Percentiles rank a stretch among this genome's conserved stretches.
Conservation (phyloP, 2,113 vertebrate genomes). For the Oryzias celebensis region DNA sequence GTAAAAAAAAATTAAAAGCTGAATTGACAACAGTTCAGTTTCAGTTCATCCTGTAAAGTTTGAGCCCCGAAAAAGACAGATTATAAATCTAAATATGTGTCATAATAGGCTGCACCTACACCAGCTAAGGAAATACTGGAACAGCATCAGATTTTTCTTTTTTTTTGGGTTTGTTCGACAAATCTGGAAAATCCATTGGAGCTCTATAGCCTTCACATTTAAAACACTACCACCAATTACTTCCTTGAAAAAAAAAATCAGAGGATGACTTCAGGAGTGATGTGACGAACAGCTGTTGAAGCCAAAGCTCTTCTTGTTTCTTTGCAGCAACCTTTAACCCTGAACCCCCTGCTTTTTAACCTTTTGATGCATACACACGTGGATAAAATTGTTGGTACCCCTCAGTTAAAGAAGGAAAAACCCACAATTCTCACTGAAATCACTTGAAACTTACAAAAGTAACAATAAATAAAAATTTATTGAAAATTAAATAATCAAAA, state of each 20-base stretch:
- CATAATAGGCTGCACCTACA: constrained; percentile 22
- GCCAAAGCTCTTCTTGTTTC: neutral
- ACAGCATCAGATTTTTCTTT: neutral
- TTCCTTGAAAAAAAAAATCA: too few species aligned
- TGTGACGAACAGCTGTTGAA: constrained; percentile 13
- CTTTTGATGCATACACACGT: too few species aligned
- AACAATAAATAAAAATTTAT: too few species aligned
- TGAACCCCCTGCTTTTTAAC: too few species aligned
- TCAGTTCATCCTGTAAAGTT: constrained; percentile 24
- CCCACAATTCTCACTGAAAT: too few species aligned
- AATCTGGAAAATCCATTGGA: constrained; percentile 61
- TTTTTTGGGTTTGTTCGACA: constrained; percentile 47
- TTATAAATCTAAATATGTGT: constrained; percentile 43
- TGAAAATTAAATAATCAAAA: too few species aligned
- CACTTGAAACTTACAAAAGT: too few species aligned
- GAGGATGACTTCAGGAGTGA: neutral
- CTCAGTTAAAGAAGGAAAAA: too few species aligned
- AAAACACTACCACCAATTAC: too few species aligned
- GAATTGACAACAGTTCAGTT: constrained; percentile 22
- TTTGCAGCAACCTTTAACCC: neutral
- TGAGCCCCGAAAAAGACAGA: constrained; percentile 13
- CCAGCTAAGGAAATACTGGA: too few species aligned
- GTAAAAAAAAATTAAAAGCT: neutral
- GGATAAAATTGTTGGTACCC: too few species aligned
- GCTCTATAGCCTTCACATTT: constrained; percentile 29